A percentile compares a stretch with the other conserved stretches of the same genome.
These are phyloP conservation scores for Carcharodon carcharias DNA, from an alignment of 2,797 vertebrate genomes.

Conservation along the genomic window DNA sequence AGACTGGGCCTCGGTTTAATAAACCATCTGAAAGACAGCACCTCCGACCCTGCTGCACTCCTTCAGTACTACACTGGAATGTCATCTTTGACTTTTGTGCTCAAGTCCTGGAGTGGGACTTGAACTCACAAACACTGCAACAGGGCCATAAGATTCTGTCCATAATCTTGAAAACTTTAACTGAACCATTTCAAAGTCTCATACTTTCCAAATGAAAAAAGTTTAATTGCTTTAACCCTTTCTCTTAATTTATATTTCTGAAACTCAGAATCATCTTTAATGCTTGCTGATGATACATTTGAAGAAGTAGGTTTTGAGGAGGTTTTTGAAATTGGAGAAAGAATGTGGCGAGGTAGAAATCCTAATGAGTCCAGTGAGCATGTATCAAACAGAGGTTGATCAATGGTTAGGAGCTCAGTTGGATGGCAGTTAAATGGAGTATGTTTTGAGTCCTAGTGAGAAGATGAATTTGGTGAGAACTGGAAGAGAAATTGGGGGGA, in stretches of 20 bases:
- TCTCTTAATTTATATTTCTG: no score
- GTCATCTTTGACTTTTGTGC: neutral
- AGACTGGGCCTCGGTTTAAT: neutral
- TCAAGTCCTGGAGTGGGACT: neutral
- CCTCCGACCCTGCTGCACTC: neutral
- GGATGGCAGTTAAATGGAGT: no score
- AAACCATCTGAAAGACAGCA: neutral
- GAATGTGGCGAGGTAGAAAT: neutral
- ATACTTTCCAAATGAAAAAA: no score
- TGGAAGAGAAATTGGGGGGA: no score
- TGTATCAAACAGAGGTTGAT: no score
- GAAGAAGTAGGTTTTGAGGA: no score
- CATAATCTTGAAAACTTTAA: neutral
- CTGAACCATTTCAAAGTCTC: neutral
- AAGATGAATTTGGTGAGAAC: no score
- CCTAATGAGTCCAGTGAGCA: neutral
- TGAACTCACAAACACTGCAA: neutral
- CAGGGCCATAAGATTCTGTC: neutral
- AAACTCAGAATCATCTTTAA: neutral
- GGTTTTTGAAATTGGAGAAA: neutral
- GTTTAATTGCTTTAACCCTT: no score
- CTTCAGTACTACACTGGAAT: neutral
- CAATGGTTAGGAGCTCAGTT: no score
- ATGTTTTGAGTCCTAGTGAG: no score
- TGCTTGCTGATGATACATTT: neutral